These are phyloP conservation scores for Varanus salvator DNA, from an alignment of 2,113 vertebrate genomes.

Conservation along the genomic window DNA sequence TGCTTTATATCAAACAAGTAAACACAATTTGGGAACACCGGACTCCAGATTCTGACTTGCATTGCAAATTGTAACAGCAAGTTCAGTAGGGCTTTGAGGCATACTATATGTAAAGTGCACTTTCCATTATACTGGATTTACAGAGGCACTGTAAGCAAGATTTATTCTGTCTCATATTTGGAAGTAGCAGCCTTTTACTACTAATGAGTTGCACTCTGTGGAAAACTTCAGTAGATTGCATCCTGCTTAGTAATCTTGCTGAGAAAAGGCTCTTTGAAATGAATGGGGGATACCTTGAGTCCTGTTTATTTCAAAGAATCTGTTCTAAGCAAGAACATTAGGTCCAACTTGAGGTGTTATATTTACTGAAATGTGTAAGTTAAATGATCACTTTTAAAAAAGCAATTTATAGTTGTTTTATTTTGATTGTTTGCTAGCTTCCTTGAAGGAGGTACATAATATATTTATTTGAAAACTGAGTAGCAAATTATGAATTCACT, in stretches of 20 bases:
- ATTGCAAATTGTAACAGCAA: not conserved
- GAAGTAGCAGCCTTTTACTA: not conserved
- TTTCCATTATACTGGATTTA: not conserved
- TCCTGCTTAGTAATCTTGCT: no score
- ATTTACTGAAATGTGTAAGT: not conserved
- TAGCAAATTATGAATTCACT: not conserved
- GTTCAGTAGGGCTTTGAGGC: not conserved
- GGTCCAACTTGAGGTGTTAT: no score
- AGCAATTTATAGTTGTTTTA: not conserved
- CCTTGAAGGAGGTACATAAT: not conserved
- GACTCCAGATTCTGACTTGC: not conserved
- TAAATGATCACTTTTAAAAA: not conserved
- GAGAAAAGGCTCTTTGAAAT: no score
- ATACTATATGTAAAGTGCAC: not conserved
- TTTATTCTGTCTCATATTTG: not conserved
- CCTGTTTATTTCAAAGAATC: no score
- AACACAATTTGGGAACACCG: not conserved
- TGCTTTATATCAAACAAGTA: not conserved
- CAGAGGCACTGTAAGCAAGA: not conserved
- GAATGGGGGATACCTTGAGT: no score
- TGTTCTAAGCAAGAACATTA: no score
- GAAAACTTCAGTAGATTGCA: not conserved
- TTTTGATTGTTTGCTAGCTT: not conserved
- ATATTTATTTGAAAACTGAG: not conserved
- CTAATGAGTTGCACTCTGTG: not conserved